Base-by-base conservation (phyloP, 2,113 vertebrate genomes). In the Heterocephalus glaber region DNA sequence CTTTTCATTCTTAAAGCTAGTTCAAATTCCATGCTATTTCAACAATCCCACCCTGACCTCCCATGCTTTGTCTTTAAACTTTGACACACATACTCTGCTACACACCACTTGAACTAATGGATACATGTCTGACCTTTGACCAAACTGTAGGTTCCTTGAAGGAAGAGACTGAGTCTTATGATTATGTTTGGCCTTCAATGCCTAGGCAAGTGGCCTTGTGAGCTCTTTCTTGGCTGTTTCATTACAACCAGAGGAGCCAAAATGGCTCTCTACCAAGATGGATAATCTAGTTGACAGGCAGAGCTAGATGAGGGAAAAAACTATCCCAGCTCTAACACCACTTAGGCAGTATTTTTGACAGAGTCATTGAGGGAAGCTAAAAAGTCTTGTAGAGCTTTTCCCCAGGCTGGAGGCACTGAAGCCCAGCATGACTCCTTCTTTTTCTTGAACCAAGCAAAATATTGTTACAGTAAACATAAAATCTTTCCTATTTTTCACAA, bases 381-480 rank as follows among this genome's bases (percentile, higher is more conserved):
- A 80, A 86, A 89, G 83, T 63, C 74, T 61, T 44, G 17, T 70
- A 47, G 72, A 92, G 92, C 82, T 97, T 96, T 84, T 87, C 58
- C 52, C 44, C 52, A 86, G 61, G 33, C 86, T 76, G 38, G n/a
- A 94, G 87, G 87, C 83, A 10, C 14, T 70, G 47, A 60, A 89
- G 84, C 83, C 60, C 90, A 95, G 94, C 90, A 58, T 30, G 84
- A 74, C 33, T 89, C 61, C 72, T 66, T 87, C 58, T 90, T 22
- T 77, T 60, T 90, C 95, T 90, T 83, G 74, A 95, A 95, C 90
- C 84, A 97, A 96, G 90, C 89, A 97, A 95, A 96, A 96, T 96
- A 97, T 97, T 97, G 84, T 97, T 58, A 95, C 44, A 95, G 70
- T 33, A 96, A 97, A 97, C 76, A 92, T 93, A 58, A 96, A 91